Conservation (phyloP, 1,140 invertebrate species). For the Whitmania pigra region DNA sequence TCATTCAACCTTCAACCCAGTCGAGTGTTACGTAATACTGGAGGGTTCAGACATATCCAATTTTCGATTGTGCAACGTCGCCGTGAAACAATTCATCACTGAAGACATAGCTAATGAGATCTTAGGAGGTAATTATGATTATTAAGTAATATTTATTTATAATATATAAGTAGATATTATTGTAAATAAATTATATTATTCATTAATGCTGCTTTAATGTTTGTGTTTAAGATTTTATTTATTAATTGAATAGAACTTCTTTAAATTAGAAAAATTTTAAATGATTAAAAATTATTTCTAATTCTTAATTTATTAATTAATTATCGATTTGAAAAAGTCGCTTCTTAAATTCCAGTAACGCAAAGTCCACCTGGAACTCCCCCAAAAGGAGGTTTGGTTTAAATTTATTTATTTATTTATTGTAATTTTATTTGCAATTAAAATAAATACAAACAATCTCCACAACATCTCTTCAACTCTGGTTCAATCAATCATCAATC, state of each 20-base stretch:
- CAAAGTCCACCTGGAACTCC: too few species aligned
- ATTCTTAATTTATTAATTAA: background rate
- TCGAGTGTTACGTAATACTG: slow-evolving; percentile 8
- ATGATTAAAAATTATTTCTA: background rate
- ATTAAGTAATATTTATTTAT: background rate
- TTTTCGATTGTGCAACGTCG: background rate
- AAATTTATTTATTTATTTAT: background rate
- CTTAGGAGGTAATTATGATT: background rate
- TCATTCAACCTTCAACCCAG: background rate
- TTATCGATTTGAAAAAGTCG: too few species aligned
- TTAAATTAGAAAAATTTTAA: background rate
- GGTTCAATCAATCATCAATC: too few species aligned
- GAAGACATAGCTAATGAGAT: background rate
- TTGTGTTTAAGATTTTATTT: too few species aligned
- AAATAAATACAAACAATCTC: too few species aligned
- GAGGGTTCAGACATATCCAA: background rate
- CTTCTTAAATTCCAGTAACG: too few species aligned
- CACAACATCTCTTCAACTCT: too few species aligned
- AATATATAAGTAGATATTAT: too few species aligned
- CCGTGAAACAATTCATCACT: background rate
- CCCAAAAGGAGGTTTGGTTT: background rate
- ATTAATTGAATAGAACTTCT: too few species aligned
- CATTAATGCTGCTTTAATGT: too few species aligned
- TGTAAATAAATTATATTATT: too few species aligned
- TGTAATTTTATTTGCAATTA: too few species aligned